Conservation (phyloP, 35 echinoderm and acorn worm species). For the Strongylocentrotus purpuratus region DNA sequence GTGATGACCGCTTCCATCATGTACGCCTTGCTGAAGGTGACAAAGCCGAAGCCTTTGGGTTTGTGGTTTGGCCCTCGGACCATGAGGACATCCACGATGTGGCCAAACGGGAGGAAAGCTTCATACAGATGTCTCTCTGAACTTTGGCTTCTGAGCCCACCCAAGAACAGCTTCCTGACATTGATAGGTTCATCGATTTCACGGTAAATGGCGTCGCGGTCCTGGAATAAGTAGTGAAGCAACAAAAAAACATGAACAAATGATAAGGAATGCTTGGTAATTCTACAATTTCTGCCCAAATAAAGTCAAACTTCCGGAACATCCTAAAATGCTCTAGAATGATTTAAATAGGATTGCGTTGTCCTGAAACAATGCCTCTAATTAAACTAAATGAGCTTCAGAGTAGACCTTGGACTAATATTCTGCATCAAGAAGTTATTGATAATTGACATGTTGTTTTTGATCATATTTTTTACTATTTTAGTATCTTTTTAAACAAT, state of each 20-base stretch:
- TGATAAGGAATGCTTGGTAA: too few species aligned
- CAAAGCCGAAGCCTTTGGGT: slow-evolving; percentile 27
- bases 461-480: too few species aligned
- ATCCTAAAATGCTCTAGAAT: too few species aligned
- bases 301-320: too few species aligned
- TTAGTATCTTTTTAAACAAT: too few species aligned
- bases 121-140: slow-evolving; percentile 34
- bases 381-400: too few species aligned
- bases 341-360: too few species aligned
- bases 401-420: too few species aligned
- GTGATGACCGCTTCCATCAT: not conserved
- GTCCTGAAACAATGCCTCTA: too few species aligned
- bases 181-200: slow-evolving; percentile 22
- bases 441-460: too few species aligned
- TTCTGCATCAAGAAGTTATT: too few species aligned
- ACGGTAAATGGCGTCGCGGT: not conserved
- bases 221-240: not conserved
- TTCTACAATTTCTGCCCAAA: too few species aligned
- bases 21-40: not conserved
- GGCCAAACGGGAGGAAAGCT: not conserved
- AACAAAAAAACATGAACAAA: not conserved
- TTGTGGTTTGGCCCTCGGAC: not conserved
- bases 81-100: slow-evolving; percentile 7
- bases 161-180: slow-evolving; percentile 2
- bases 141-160: not conserved